These are phyloP conservation scores for Morpho achilles DNA, from an alignment of 2,888 invertebrate species.

Conservation along the genomic window DNA sequence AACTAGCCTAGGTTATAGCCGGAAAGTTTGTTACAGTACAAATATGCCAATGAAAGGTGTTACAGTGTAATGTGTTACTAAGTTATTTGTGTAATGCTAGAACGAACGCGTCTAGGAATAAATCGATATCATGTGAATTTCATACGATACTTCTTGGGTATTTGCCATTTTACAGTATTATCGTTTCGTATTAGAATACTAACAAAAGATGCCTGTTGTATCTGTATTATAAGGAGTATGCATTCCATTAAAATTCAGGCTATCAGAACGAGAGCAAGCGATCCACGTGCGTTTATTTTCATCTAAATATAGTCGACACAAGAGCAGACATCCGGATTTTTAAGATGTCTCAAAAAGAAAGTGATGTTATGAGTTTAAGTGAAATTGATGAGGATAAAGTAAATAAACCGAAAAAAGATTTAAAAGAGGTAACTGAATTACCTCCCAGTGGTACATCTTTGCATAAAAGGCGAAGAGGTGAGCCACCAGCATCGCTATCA, in stretches of 20 bases:
- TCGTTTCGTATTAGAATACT: conserved; percentile 3
- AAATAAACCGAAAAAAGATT: conserved; percentile 36
- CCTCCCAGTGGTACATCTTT: conserved; percentile 65
- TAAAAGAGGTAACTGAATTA: conserved; percentile 41
- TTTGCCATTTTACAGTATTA: conserved; percentile 5
- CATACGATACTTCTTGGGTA: conserved; percentile 12
- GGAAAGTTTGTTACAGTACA: background rate
- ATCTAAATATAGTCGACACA: conserved; percentile 65
- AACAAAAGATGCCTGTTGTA: conserved; percentile 1
- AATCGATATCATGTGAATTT: conserved; percentile 21
- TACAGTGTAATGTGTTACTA: conserved; percentile 15
- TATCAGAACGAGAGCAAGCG: conserved; percentile 37
- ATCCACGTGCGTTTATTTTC: conserved; percentile 68
- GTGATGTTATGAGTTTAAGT: conserved; percentile 48
- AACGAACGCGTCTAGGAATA: conserved; percentile 24
- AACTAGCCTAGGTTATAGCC: background rate
- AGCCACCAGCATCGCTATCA: conserved; percentile 61
- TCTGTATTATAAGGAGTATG: conserved; percentile 35
- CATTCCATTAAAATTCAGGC: conserved; percentile 59
- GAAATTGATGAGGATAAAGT: conserved; percentile 35
- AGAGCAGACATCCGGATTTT: conserved; percentile 37
- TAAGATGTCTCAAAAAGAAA: conserved; percentile 65
- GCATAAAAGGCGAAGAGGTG: conserved; percentile 64
- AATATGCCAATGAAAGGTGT: conserved; percentile 2
- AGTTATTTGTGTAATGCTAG: conserved; percentile 23